Percentiles rank a stretch among this genome's conserved stretches.
Evolutionary conservation across 2,888 invertebrate species (phyloP).

Genomic region (Allacma fusca): DNA sequence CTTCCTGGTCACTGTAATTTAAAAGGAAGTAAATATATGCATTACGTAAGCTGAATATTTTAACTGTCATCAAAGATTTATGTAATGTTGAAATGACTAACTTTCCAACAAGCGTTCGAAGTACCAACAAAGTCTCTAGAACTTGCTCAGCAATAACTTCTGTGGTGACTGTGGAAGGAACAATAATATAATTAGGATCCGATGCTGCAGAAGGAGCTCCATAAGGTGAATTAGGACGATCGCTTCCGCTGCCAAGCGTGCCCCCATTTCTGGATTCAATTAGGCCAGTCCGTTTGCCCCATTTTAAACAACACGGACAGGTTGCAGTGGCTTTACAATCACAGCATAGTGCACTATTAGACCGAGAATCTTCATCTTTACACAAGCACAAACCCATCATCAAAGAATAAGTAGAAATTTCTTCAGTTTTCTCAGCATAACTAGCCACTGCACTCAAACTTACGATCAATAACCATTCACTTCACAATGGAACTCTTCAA

Average conservation of each 20-base stretch:
- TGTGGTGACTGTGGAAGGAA: conserved; percentile 44
- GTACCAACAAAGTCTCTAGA: conserved; percentile 79
- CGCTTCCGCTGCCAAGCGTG: conserved; percentile 43
- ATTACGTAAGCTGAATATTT: neutral
- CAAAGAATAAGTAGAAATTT: neutral
- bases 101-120: conserved; percentile 86
- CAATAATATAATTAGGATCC: conserved; percentile 52
- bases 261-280: conserved; percentile 39
- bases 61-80: too few relatives aligned
- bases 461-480: too few relatives aligned
- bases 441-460: neutral
- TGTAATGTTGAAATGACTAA: conserved; percentile 66
- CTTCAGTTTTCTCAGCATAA: conserved; percentile 15
- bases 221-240: conserved; percentile 53
- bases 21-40: too few relatives aligned
- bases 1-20: conserved; percentile 79
- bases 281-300: conserved; percentile 54
- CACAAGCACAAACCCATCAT: conserved; percentile 81
- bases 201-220: conserved; percentile 57
- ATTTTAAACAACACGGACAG: conserved; percentile 57
- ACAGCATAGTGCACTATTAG: conserved; percentile 50
- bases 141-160: conserved; percentile 75
- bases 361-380: conserved; percentile 69
- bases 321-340: conserved; percentile 51
- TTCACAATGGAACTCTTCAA: too few relatives aligned